These are phyloP conservation scores for Gobius niger DNA, from an alignment of 2,113 vertebrate species.

Conservation along the genomic window DNA sequence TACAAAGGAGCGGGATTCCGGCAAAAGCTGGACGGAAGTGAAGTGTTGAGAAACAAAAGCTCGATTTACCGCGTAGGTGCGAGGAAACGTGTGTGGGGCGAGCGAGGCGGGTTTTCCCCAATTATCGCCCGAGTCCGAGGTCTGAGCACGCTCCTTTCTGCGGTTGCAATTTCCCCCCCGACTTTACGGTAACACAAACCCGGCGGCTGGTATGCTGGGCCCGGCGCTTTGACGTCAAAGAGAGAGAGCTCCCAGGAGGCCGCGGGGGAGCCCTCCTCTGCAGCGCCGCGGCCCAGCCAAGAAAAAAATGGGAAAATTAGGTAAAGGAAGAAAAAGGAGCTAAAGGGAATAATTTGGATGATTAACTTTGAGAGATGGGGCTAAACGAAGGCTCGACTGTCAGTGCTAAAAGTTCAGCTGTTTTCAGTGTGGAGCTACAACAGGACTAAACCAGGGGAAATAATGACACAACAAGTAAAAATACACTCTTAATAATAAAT, in stretches of 20 bases:
- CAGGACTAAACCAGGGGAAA: not conserved
- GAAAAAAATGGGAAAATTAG: conserved; percentile 21
- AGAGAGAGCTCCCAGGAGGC: conserved; percentile 65
- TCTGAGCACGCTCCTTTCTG: conserved; percentile 42
- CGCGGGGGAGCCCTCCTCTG: conserved; percentile 53
- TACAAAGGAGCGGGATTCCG: not conserved
- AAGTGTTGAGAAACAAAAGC: not conserved
- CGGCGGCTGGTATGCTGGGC: conserved; percentile 49
- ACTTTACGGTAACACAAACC: conserved; percentile 61
- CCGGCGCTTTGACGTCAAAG: conserved; percentile 65
- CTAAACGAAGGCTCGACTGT: not conserved
- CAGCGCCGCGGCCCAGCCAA: conserved; percentile 41
- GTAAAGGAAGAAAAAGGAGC: not conserved
- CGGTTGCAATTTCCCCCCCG: conserved; percentile 64
- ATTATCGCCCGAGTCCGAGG: conserved; percentile 22
- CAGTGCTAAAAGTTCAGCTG: not conserved
- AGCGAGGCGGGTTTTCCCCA: conserved; percentile 15
- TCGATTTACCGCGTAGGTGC: not conserved
- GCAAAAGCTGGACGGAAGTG: not conserved
- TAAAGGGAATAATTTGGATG: not conserved
- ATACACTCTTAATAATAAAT: too few relatives aligned
- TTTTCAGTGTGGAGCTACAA: not conserved
- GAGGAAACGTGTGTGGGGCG: not conserved
- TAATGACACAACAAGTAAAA: too few relatives aligned
- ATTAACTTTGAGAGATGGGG: not conserved